Conservation (phyloP, 2,113 vertebrate genomes). For the Prochilodus magdalenae region DNA sequence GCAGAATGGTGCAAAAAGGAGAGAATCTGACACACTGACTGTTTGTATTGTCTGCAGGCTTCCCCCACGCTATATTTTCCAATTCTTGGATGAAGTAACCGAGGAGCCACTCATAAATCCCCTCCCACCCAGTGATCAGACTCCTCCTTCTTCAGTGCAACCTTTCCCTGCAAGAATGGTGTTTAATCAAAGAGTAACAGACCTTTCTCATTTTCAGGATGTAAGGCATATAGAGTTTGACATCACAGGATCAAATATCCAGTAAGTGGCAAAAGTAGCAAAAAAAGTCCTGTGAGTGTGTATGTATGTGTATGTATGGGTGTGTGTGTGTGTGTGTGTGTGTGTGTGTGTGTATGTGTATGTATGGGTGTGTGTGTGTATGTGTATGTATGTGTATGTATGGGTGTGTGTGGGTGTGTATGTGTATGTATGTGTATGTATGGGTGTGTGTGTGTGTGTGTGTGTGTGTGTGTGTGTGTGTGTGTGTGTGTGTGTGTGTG, state of each 20-base stretch:
- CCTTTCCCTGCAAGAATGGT: conserved; percentile 82
- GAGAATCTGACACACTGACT: not conserved
- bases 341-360: too few species aligned
- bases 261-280: conserved; percentile 73
- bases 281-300: not conserved
- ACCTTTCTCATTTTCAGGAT: conserved; percentile 88
- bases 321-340: too few species aligned
- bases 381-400: too few species aligned
- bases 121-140: not conserved
- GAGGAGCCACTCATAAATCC: not conserved
- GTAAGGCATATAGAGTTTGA: conserved; percentile 92
- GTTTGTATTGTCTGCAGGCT: conserved; percentile 72
- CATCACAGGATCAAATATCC: conserved; percentile 81
- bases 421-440: too few species aligned
- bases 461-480: too few species aligned
- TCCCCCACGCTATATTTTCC: conserved; percentile 83
- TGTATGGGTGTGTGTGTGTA: too few species aligned
- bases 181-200: conserved; percentile 83
- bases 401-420: too few species aligned
- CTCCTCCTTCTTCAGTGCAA: conserved; percentile 63
- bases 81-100: conserved; percentile 72
- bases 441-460: too few species aligned
- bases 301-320: not conserved
- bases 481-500: too few species aligned
- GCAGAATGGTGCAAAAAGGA: not conserved